Evolutionary conservation across 2,888 invertebrate species (phyloP).

Genomic region (Hofmannophila pseudospretella): DNA sequence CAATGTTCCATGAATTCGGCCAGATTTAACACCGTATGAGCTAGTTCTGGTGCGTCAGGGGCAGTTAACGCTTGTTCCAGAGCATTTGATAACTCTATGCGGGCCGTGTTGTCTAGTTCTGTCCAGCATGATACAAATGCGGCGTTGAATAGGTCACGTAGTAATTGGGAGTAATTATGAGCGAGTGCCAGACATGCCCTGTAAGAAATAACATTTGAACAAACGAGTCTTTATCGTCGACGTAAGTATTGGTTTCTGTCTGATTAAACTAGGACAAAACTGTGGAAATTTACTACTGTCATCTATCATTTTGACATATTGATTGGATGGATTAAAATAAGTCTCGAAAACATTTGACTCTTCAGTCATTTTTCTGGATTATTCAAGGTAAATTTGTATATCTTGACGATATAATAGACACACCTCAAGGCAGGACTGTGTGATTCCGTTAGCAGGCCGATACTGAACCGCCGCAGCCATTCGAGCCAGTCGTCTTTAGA

Average conservation of each 20-base stretch:
- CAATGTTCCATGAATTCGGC: conserved; percentile 99
- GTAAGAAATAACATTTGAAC: too few relatives aligned
- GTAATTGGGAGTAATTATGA: conserved; percentile 96
- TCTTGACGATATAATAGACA: conserved; percentile 1
- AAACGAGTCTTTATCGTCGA: too few relatives aligned
- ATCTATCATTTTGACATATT: too few relatives aligned
- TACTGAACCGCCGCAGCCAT: conserved; percentile 94
- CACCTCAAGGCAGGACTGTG: conserved; percentile 93
- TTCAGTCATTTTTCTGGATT: too few relatives aligned
- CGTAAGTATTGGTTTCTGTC: too few relatives aligned
- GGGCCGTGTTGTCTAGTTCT: conserved; percentile 88
- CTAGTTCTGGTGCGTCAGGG: conserved; percentile 96
- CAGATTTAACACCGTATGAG: conserved; percentile 96
- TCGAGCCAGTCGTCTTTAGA: conserved; percentile 99
- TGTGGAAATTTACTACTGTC: too few relatives aligned
- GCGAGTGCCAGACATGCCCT: conserved; percentile 95
- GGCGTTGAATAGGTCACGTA: conserved; percentile 97
- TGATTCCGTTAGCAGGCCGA: conserved; percentile 95
- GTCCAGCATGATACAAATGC: conserved; percentile 99
- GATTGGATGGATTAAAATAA: too few relatives aligned
- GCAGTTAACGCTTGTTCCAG: conserved; percentile 94
- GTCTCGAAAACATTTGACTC: too few relatives aligned
- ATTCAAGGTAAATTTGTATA: too few relatives aligned
- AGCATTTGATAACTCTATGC: conserved; percentile 90
- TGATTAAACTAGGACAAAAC: too few relatives aligned